These are phyloP conservation scores for Tanypteryx hageni DNA, from an alignment of 2,888 invertebrate genomes.

Conservation along the genomic window DNA sequence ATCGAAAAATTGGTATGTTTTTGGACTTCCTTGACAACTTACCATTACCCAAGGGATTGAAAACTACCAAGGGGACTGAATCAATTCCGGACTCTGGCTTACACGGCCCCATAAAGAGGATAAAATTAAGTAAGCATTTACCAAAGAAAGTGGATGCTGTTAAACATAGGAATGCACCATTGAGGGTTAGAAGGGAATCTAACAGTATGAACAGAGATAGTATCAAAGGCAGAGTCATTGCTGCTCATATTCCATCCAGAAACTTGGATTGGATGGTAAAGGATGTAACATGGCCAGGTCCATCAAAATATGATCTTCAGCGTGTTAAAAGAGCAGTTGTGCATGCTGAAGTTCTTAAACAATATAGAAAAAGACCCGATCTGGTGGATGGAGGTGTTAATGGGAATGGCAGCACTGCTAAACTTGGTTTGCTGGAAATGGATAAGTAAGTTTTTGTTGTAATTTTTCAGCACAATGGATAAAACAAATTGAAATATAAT, in stretches of 20 bases:
- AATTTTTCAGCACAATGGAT: neutral
- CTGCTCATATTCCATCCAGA: neutral
- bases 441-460: slow-evolving; percentile 71
- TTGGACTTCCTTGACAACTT: slow-evolving; percentile 80
- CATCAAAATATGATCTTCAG: slow-evolving; percentile 65
- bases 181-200: neutral
- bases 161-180: neutral
- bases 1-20: slow-evolving; percentile 82
- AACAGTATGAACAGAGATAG: slow-evolving; percentile 2
- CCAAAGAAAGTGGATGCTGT: neutral
- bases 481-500: neutral
- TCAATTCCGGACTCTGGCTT: neutral
- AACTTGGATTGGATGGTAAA: slow-evolving; percentile 40
- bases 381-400: neutral
- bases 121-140: slow-evolving; percentile 10
- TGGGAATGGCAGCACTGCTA: slow-evolving; percentile 71
- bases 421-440: slow-evolving; percentile 74
- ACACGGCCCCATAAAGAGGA: neutral
- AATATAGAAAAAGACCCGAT: slow-evolving; percentile 48
- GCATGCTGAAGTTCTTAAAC: slow-evolving; percentile 66
- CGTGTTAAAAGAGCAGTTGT: slow-evolving; percentile 66
- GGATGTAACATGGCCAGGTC: slow-evolving; percentile 14
- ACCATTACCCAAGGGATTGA: slow-evolving; percentile 73
- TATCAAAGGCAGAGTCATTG: neutral
- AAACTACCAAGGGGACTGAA: slow-evolving; percentile 67